Conservation (phyloP, 2,888 invertebrate genomes). For the Blomia tropicalis region DNA sequence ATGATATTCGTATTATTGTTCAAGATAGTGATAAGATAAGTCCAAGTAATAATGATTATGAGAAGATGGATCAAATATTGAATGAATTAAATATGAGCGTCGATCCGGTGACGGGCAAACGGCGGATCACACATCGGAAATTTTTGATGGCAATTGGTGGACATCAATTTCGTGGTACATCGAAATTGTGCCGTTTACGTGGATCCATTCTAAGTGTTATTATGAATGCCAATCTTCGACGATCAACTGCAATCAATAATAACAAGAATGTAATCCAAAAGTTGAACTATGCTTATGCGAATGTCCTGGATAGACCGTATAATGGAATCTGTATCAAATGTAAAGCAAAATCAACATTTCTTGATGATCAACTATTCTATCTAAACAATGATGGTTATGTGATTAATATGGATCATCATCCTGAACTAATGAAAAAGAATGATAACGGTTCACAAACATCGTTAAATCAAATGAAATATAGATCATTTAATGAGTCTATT, state of each 20-base stretch:
- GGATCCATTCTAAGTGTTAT: slow-evolving; percentile 32
- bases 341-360: neutral
- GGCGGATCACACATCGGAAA: neutral
- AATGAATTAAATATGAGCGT: neutral
- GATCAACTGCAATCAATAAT: neutral
- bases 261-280: too few relatives aligned
- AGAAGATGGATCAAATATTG: neutral
- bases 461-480: neutral
- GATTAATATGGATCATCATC: neutral
- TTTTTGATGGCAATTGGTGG: slow-evolving; percentile 43
- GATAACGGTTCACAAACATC: neutral
- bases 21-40: neutral
- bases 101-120: neutral
- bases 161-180: slow-evolving; percentile 50
- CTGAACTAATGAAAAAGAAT: neutral
- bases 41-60: neutral
- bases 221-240: neutral
- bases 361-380: neutral
- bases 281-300: too few relatives aligned
- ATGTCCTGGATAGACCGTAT: neutral
- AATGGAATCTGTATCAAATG: slow-evolving; percentile 9
- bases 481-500: neutral
- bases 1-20: slow-evolving; percentile 10
- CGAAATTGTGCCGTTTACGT: slow-evolving; percentile 46
- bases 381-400: neutral